phyloP scores from a whole-genome alignment of 2,888 invertebrate genomes.

The Nomada ferruginata region DNA sequence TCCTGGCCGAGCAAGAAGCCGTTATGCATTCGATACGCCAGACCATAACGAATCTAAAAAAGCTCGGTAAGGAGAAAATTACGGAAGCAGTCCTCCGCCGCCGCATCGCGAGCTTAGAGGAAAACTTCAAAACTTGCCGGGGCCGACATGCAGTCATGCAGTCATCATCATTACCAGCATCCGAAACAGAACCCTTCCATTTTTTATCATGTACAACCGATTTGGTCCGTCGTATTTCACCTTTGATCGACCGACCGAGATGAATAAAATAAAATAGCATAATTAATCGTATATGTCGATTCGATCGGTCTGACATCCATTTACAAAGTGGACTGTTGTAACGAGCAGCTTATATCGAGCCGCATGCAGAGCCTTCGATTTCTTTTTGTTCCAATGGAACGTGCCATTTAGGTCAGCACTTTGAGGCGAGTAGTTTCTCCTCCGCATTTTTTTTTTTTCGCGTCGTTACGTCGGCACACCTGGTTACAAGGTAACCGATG shows the following conservation, averaged over 20 bases:
- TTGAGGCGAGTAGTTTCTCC: conserved; percentile 46
- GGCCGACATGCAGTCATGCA: too few relatives aligned
- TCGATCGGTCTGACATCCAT: conserved; percentile 56
- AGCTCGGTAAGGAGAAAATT: too few relatives aligned
- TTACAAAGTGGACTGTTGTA: conserved; percentile 61
- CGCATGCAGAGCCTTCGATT: conserved; percentile 62
- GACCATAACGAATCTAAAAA: too few relatives aligned
- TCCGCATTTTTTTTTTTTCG: conserved; percentile 5
- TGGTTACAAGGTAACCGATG: conserved; percentile 17
- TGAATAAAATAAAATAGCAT: conserved; percentile 28
- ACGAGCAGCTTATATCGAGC: conserved; percentile 62
- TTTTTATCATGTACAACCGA: background rate
- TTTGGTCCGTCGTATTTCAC: background rate
- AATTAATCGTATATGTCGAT: conserved; percentile 64
- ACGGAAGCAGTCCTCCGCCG: too few relatives aligned
- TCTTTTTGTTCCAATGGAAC: conserved; percentile 67
- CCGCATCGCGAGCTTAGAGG: too few relatives aligned
- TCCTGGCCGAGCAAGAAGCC: too few relatives aligned
- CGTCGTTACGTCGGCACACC: conserved; percentile 27
- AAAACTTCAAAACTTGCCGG: too few relatives aligned
- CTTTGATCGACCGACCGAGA: background rate
- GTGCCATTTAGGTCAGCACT: conserved; percentile 58
- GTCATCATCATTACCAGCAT: too few relatives aligned
- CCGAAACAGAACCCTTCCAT: background rate
- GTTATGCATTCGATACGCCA: too few relatives aligned